Evolutionary conservation across 2,888 invertebrate species (phyloP).

Genomic region (Automeris io): DNA sequence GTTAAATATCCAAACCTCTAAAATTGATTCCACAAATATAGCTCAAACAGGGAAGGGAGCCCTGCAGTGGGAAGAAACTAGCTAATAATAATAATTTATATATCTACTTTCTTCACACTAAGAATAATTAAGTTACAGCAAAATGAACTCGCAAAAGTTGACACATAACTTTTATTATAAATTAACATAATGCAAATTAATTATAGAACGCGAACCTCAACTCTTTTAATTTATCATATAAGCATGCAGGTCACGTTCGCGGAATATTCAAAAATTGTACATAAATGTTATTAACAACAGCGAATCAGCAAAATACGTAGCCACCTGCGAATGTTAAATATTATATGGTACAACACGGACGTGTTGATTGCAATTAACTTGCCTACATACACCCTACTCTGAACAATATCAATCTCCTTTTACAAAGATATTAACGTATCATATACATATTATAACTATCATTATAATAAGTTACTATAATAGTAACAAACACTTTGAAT

Average conservation of each 20-base stretch:
- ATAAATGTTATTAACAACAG: not conserved
- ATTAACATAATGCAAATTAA: not conserved
- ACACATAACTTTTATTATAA: not conserved
- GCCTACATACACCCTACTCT: conserved; percentile 10
- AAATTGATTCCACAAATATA: too few relatives aligned
- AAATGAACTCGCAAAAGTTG: too few relatives aligned
- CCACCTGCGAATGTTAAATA: conserved; percentile 27
- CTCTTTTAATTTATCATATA: not conserved
- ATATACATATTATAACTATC: not conserved
- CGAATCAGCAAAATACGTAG: conserved; percentile 11
- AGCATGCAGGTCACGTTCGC: not conserved
- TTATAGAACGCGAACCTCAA: not conserved
- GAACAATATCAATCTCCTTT: conserved; percentile 24
- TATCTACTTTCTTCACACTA: too few relatives aligned
- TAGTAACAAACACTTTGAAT: too few relatives aligned
- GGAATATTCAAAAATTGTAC: not conserved
- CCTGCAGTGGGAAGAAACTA: too few relatives aligned
- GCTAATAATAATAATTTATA: too few relatives aligned
- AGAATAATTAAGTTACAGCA: too few relatives aligned
- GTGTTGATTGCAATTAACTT: conserved; percentile 32
- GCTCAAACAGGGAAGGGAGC: too few relatives aligned
- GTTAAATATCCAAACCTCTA: too few relatives aligned
- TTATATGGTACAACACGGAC: conserved; percentile 28
- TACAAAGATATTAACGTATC: conserved; percentile 19
- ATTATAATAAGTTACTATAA: too few relatives aligned